A percentile compares a stretch with the other conserved stretches of the same genome.
These are phyloP conservation scores for Arenicola marina DNA, from an alignment of 2,888 invertebrate genomes.

Conservation along the genomic window DNA sequence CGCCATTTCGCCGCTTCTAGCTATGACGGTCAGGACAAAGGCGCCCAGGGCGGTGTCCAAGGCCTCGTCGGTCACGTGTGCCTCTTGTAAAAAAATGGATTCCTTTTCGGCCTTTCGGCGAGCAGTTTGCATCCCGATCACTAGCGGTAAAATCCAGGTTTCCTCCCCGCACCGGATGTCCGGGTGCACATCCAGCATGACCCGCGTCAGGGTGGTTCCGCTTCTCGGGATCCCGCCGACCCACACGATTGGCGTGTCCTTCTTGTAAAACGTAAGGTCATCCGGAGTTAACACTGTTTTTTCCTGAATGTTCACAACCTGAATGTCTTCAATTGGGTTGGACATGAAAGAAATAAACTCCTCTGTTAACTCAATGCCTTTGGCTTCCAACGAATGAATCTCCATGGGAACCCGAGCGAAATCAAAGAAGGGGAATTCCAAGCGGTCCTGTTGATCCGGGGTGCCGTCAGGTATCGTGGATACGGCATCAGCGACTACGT, in stretches of 20 bases:
- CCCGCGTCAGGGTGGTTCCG: constrained; percentile 95
- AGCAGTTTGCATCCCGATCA: constrained; percentile 92
- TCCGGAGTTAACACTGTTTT: too few species aligned
- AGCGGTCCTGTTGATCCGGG: too few species aligned
- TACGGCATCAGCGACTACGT: too few species aligned
- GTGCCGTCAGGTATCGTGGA: too few species aligned
- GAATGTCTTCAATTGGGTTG: too few species aligned
- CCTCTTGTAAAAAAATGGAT: constrained; percentile 43
- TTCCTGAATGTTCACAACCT: too few species aligned
- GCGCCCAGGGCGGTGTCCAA: constrained; percentile 95
- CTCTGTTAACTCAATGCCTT: too few species aligned
- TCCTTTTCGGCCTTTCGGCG: constrained; percentile 81
- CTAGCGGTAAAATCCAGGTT: constrained; percentile 89
- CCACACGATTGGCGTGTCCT: constrained; percentile 71
- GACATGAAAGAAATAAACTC: too few species aligned
- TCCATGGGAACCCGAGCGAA: too few species aligned
- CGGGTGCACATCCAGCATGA: constrained; percentile 98
- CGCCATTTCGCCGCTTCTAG: constrained; percentile 84
- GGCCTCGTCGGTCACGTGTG: constrained; percentile 79
- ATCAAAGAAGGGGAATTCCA: too few species aligned
- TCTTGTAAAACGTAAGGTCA: constrained; percentile 18
- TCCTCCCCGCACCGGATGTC: constrained; percentile 97
- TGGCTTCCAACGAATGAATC: too few species aligned
- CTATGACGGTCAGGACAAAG: constrained; percentile 86
- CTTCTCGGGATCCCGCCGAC: constrained; percentile 95